Evolutionary conservation across 2,113 vertebrate species (phyloP), one percentile per base, ranked within the genome.

Genomic region (Leucopsar rothschildi): DNA sequence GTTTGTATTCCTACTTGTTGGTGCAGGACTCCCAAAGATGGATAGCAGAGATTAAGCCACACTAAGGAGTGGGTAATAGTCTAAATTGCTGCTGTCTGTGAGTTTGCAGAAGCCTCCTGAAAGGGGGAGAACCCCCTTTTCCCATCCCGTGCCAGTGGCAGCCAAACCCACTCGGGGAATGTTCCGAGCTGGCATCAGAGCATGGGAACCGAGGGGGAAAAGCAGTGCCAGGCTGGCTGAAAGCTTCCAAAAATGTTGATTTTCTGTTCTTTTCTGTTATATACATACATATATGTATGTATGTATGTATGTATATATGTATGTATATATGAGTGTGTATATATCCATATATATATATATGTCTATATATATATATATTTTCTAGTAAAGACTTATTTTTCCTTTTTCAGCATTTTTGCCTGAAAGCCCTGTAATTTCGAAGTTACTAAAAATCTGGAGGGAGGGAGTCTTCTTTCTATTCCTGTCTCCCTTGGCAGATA

Each of bases 141-240:
- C 17, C 28, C 16, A 7, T 53, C 27, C 52, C 16, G 8, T 12
- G 11, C 49, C 13, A 11, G 49, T 50, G 49, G 49, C 49, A 50
- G 49, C 49, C 24, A 0, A 1, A 22, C 22, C 13, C 31, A 8
- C 5, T 2, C 0, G 0, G 11, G 23, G n/a, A 50, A 23, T 72
- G 59, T 2, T 47, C 40, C 0, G 4, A 47, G 40, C 18, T 0
- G 6, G 17, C 14, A 7, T 4, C 1, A 5, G 66, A 44, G 21
- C 0, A 1, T 18, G 9, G 15, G 40, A 42, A 28, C n/a, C 0
- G 2, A 6, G 4, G 40, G 23, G 7, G 9, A 33, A 27, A 27
- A 63, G 14, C 68, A 21, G 5, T 2, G 17, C 27, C 56, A 4
- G 31, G 20, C 21, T 7, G 68, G 11, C 28, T 28, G 12, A 47